These are phyloP conservation scores for Mythimna loreyi DNA, from an alignment of 2,888 invertebrate species.

Conservation along the genomic window DNA sequence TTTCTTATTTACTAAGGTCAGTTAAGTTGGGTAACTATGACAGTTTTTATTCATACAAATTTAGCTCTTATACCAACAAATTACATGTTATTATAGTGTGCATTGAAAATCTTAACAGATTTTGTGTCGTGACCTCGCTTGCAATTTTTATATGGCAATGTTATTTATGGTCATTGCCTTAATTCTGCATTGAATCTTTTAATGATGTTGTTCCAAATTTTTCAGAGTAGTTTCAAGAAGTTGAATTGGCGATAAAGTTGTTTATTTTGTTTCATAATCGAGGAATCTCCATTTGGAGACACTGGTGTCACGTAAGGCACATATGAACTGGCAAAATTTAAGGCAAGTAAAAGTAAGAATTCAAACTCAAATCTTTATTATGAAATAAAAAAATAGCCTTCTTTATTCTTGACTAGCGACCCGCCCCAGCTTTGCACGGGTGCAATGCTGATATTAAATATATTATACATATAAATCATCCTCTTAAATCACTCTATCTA, in stretches of 20 bases:
- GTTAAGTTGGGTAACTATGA: conserved; percentile 12
- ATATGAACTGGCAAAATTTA: too few species aligned
- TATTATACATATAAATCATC: too few species aligned
- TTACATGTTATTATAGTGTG: conserved; percentile 27
- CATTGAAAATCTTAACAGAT: conserved; percentile 3
- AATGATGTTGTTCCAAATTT: conserved; percentile 51
- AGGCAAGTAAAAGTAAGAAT: too few species aligned
- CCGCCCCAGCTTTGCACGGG: too few species aligned
- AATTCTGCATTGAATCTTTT: conserved; percentile 56
- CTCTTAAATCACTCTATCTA: too few species aligned
- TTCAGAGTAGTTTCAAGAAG: conserved; percentile 13
- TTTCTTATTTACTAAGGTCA: conserved; percentile 32
- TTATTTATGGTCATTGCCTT: conserved; percentile 57
- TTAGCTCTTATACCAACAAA: conserved; percentile 24
- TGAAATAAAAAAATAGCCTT: too few species aligned
- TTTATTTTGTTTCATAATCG: conserved; percentile 6
- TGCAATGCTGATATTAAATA: too few species aligned
- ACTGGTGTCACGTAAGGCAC: too few species aligned
- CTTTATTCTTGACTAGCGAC: too few species aligned
- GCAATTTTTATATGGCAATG: conserved; percentile 41
- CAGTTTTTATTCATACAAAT: conserved; percentile 11
- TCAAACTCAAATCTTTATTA: too few species aligned
- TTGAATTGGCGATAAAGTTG: background rate
- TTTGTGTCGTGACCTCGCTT: conserved; percentile 30
- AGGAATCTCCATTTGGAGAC: background rate